Base-by-base conservation (phyloP, 2,797 vertebrate genomes). In the Gobionotothen gibberifrons region DNA sequence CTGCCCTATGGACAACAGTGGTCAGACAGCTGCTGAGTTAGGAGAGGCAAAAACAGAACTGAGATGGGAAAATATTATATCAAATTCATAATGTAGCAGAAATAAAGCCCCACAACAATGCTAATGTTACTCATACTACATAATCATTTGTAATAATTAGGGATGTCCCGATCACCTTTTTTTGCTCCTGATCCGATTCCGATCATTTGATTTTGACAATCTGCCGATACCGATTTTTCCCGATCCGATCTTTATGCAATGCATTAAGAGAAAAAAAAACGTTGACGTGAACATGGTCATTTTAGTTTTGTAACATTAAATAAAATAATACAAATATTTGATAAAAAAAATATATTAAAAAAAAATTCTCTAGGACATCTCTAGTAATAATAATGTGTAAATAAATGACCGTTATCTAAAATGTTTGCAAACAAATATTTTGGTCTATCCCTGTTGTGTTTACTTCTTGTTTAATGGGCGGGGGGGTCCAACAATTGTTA, bases 11-110 rank as follows among this genome's bases (percentile, higher is more conserved):
- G 26, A 26, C 43, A 17, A 14, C 29, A 69, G 22, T 26, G 26
- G 26, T 26, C 32, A 59, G 32, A 17, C 17, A 53, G 14, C 16
- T 48, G 15, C 36, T 14, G 21, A 54, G 43, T 55, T 53, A 22
- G 36, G 57, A 22, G 36, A 55, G 61, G 61, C 22, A 5, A 60
- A 60, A 67, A 49, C 36, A 62, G 32, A 65, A 72, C 46, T 54
- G 53, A 53, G 42, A 17, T 63, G 40, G 22, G 40, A n/a, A 56
- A 32, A 52, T 47, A 43, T 11, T 59, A 39, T 22, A 8, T 60
- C 43, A 26, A 11, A 17, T 16, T 74, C 32, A 15, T 51, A 21
- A 49, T 1, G 11, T 29, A 48, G 9, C 19, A 67, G 36, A 60
- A 54, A 47, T 4, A 14, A 17, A 3, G 4, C 21, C 49, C 16